phyloP scores from a whole-genome alignment of 2,888 invertebrate species.

The Megalurothrips usitatus region DNA sequence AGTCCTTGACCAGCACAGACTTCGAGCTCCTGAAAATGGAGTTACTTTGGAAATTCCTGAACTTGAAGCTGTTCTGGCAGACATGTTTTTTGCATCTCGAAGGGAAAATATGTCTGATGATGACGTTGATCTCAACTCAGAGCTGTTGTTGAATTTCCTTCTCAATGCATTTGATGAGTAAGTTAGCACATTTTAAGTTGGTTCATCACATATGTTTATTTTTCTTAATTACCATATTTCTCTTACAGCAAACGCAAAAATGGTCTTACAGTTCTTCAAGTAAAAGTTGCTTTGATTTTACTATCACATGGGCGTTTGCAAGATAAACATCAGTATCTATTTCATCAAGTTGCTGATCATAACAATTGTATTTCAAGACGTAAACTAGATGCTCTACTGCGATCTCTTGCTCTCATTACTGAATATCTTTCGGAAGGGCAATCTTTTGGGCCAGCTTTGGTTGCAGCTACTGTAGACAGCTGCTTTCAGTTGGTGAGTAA shows the following conservation, averaged over 20 bases:
- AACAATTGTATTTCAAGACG: constrained; percentile 67
- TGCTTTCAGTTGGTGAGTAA: constrained; percentile 64
- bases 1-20: constrained; percentile 66
- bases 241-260: constrained; percentile 56
- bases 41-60: constrained; percentile 62
- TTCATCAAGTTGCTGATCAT: constrained; percentile 67
- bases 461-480: constrained; percentile 63
- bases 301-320: constrained; percentile 60
- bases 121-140: constrained; percentile 60
- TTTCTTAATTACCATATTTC: constrained; percentile 22
- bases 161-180: constrained; percentile 66
- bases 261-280: constrained; percentile 60
- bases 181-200: constrained; percentile 39
- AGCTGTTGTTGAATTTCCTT: constrained; percentile 61
- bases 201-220: constrained; percentile 28
- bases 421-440: constrained; percentile 59
- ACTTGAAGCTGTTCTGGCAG: constrained; percentile 65
- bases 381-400: constrained; percentile 57
- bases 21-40: constrained; percentile 64
- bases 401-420: constrained; percentile 58
- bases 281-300: constrained; percentile 63
- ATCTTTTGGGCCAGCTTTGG: constrained; percentile 57
- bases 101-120: constrained; percentile 57
- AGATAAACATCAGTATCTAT: constrained; percentile 63
- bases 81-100: constrained; percentile 68